These are phyloP conservation scores for Piaya cayana DNA, from an alignment of 2,113 vertebrate genomes.

Conservation along the genomic window DNA sequence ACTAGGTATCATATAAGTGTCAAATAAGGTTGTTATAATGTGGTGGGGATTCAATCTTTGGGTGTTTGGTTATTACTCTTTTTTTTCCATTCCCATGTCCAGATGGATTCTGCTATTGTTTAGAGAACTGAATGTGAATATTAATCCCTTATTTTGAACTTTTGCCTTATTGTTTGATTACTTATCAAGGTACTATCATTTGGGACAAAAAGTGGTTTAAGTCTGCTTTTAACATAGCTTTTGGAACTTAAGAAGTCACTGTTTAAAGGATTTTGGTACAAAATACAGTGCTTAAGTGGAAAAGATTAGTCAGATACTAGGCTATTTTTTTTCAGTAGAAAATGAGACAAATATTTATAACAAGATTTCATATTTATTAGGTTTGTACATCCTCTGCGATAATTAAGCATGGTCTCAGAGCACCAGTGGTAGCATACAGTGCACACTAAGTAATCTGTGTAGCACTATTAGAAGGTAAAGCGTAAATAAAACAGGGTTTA, in stretches of 20 bases:
- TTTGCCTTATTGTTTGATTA: neutral
- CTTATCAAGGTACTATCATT: neutral
- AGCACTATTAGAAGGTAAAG: neutral
- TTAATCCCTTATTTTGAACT: neutral
- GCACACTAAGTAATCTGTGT: neutral
- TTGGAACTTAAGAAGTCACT: neutral
- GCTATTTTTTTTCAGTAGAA: neutral
- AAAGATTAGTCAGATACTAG: neutral
- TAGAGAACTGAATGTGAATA: neutral
- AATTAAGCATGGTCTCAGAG: neutral
- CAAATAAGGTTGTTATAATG: neutral
- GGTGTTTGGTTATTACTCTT: no score
- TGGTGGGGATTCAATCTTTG: no score
- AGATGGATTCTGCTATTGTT: neutral
- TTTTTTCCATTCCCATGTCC: no score
- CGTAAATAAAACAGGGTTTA: neutral
- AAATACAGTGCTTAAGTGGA: neutral
- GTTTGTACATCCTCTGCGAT: neutral
- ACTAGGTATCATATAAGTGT: neutral
- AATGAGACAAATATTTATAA: neutral
- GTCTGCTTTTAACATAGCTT: neutral
- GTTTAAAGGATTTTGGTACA: neutral
- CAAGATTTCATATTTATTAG: neutral
- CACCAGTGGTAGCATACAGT: neutral
- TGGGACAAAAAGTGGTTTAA: neutral